Evolutionary conservation across 2,797 vertebrate species (phyloP), one percentile per base, ranked within the genome.

Genomic region (Peromyscus nudipes): DNA sequence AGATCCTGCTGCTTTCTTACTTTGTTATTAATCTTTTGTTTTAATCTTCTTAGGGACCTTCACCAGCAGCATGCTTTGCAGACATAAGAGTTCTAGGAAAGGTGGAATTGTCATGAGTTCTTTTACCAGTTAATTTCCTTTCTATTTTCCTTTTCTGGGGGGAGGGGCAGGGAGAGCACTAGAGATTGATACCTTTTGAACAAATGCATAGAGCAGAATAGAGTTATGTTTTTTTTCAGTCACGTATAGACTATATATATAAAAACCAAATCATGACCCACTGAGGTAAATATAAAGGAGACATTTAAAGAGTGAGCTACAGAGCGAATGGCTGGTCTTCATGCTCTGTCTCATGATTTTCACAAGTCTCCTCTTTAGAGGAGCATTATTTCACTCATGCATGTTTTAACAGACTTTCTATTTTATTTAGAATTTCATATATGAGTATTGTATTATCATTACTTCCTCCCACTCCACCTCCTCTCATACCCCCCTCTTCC

Each of bases 81-180:
- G 96, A 97, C n/a, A 96, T 97, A 89, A 97, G 95, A 46, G 89
- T 67, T 89, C 93, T 98, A 88, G 92, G 98, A 95, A 91, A 82
- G 94, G 96, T 92, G 94, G 93, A 89, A 90, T 98, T 96, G 98
- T 98, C 94, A 92, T 98, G 64, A 98, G 97, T 98, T 97, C 96
- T 65, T 55, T 71, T 89, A 57, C 19, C 92, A 46, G 25, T 46
- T 4, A 43, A 81, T 84, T 92, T 12, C 46, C 43, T 88, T 94
- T 49, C 34, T 31, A 4, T 55, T 71, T 65, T 49, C 27, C 3
- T 37, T n/a, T 69, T 40, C 21, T 25, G 10, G 10, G 27, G 37
- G 34, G 2, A 11, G 1, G 21, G 16, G 11, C 9, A 79, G 19
- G 31, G 29, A 31, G 0, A 11, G 40, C 31, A 34, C 17, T 55